These are phyloP conservation scores for Oppia nitens DNA, from an alignment of 1,140 invertebrate genomes.

Conservation along the genomic window DNA sequence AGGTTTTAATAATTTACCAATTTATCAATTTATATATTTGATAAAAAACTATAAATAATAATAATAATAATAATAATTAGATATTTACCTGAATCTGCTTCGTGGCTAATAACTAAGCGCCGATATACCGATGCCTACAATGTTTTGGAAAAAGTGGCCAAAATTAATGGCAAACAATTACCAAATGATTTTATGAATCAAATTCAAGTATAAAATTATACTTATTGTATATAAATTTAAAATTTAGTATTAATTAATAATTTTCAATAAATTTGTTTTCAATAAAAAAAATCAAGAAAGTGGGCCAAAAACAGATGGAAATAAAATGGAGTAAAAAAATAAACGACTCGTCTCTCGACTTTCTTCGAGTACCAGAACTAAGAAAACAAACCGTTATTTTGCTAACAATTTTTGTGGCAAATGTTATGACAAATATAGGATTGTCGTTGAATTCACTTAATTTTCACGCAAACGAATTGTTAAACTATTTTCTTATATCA, in stretches of 20 bases:
- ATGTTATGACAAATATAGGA: slow-evolving; percentile 23
- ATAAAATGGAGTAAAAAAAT: not conserved
- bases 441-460: slow-evolving; percentile 23
- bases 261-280: not conserved
- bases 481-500: slow-evolving; percentile 44
- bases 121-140: slow-evolving; percentile 28
- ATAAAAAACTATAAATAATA: too few relatives aligned
- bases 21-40: too few relatives aligned
- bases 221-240: not conserved
- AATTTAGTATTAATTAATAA: not conserved
- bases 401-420: slow-evolving; percentile 2
- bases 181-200: slow-evolving; percentile 15
- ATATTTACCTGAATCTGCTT: slow-evolving; percentile 32
- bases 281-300: not conserved
- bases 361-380: slow-evolving; percentile 19
- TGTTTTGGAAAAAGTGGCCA: slow-evolving; percentile 27
- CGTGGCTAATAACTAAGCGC: slow-evolving; percentile 33
- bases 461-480: slow-evolving; percentile 30
- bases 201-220: slow-evolving; percentile 11
- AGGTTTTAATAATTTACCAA: too few relatives aligned
- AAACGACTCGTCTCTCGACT: slow-evolving; percentile 17
- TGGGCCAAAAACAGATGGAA: not conserved
- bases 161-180: slow-evolving; percentile 23
- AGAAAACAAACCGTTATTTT: slow-evolving; percentile 17
- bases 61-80: too few relatives aligned